A percentile compares a stretch with the other conserved stretches of the same genome.
These are phyloP conservation scores for Lethocerus indicus DNA, from an alignment of 1,140 invertebrate species.

Conservation along the genomic window DNA sequence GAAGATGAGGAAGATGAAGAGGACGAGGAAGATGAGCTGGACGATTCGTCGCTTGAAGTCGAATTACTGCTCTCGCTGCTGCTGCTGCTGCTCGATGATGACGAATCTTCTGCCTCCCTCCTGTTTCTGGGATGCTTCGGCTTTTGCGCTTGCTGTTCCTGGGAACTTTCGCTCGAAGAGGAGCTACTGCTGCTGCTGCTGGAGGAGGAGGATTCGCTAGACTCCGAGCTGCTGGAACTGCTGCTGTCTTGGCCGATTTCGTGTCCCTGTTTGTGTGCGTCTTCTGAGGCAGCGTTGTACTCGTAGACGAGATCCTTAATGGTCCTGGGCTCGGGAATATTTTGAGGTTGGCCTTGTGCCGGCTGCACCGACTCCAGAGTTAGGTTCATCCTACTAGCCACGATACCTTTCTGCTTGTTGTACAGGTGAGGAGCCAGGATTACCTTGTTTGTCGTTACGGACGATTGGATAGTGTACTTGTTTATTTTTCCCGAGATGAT, in stretches of 20 bases:
- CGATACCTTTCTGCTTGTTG: constrained; percentile 16
- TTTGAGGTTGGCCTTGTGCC: constrained; percentile 10
- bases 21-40: constrained; percentile 7
- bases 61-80: constrained; percentile 1
- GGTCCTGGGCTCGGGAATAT: constrained; percentile 8
- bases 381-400: constrained; percentile 17
- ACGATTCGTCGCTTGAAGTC: constrained; percentile 8
- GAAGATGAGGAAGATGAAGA: not conserved
- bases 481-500: constrained; percentile 18
- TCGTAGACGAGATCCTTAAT: constrained; percentile 17
- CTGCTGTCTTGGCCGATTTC: not conserved
- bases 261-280: constrained; percentile 5
- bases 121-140: not conserved
- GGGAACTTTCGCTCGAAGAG: not conserved
- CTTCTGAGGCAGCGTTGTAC: constrained; percentile 14
- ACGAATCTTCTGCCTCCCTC: too few relatives aligned
- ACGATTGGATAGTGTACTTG: constrained; percentile 18
- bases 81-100: not conserved
- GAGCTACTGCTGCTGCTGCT: not conserved
- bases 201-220: constrained; percentile 1
- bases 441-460: constrained; percentile 18
- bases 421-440: constrained; percentile 14
- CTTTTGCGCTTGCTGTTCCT: not conserved
- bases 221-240: constrained; percentile 1
- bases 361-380: constrained; percentile 16